These are phyloP conservation scores for Melanostoma mellinum DNA, from an alignment of 2,888 invertebrate genomes.

Conservation along the genomic window DNA sequence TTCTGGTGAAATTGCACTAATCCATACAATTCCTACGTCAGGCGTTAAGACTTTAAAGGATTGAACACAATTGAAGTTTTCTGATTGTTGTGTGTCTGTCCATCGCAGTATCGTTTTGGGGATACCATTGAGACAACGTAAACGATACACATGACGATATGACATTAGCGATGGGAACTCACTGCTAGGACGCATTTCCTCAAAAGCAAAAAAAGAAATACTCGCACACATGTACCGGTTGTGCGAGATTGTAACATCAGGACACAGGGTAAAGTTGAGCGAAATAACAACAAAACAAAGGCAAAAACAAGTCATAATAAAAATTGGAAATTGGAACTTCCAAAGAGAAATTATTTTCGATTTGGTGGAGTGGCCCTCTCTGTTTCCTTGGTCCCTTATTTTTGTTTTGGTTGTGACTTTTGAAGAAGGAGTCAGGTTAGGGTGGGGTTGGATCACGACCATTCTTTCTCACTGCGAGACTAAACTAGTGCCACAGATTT, in stretches of 20 bases:
- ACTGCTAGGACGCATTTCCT: slow-evolving; percentile 8
- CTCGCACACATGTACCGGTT: slow-evolving; percentile 10
- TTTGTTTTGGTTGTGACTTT: slow-evolving; percentile 57
- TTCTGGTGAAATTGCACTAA: not conserved
- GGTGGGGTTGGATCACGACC: slow-evolving; percentile 27
- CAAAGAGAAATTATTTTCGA: slow-evolving; percentile 69
- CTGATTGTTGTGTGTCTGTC: slow-evolving; percentile 69
- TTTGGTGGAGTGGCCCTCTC: slow-evolving; percentile 51
- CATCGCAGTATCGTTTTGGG: slow-evolving; percentile 56
- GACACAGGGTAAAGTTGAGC: slow-evolving; percentile 18
- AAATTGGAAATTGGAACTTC: slow-evolving; percentile 57
- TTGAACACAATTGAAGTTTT: slow-evolving; percentile 70
- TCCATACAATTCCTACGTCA: not conserved
- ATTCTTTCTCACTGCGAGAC: slow-evolving; percentile 4
- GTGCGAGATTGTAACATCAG: slow-evolving; percentile 39
- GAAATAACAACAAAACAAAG: not conserved
- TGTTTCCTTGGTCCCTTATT: slow-evolving; percentile 50
- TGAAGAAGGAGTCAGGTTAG: slow-evolving; percentile 26
- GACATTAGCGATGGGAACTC: slow-evolving; percentile 46
- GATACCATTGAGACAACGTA: slow-evolving; percentile 36
- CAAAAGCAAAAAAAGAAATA: not conserved
- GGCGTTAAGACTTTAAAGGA: slow-evolving; percentile 64
- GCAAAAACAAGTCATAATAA: slow-evolving; percentile 47
- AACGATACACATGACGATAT: slow-evolving; percentile 64
- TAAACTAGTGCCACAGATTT: slow-evolving; percentile 72